Percentiles rank a stretch among this genome's conserved stretches.
These are phyloP conservation scores for Acleris cristana DNA, from an alignment of 2,888 invertebrate genomes.

Conservation along the genomic window DNA sequence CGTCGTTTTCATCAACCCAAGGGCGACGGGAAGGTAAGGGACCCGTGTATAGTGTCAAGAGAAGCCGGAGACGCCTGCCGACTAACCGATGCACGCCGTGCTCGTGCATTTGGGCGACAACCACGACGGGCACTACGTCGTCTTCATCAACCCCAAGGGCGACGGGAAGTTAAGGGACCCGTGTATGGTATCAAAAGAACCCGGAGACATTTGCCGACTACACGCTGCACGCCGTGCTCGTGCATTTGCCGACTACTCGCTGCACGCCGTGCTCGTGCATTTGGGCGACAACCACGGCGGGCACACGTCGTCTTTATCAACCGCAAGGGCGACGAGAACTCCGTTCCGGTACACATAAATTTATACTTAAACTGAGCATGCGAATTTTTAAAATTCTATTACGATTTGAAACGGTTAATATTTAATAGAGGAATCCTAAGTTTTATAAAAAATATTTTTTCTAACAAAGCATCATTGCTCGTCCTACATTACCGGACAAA, in stretches of 20 bases:
- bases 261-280: conserved; percentile 98
- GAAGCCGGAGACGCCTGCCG: conserved; percentile 89
- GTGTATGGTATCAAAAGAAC: conserved; percentile 81
- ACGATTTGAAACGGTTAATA: no score
- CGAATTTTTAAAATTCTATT: no score
- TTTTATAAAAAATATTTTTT: no score
- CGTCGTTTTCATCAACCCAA: conserved; percentile 95
- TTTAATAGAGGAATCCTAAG: no score
- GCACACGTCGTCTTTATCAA: conserved; percentile 94
- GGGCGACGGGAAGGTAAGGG: conserved; percentile 92
- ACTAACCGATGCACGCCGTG: conserved; percentile 97
- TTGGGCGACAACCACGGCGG: conserved; percentile 99
- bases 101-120: conserved; percentile 99
- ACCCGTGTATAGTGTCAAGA: conserved; percentile 75
- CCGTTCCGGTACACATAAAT: no score
- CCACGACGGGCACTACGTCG: conserved; percentile 99
- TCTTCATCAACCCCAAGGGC: conserved; percentile 98
- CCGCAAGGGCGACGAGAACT: conserved; percentile 95
- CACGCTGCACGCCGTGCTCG: conserved; percentile 97
- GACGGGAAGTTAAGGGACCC: conserved; percentile 89
- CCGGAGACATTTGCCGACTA: conserved; percentile 92
- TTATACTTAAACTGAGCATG: no score
- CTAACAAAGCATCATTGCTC: no score
- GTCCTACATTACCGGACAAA: no score
- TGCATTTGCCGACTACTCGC: conserved; percentile 96